These are phyloP conservation scores for Dendroctonus valens DNA, from an alignment of 1,140 invertebrate genomes.

Conservation along the genomic window DNA sequence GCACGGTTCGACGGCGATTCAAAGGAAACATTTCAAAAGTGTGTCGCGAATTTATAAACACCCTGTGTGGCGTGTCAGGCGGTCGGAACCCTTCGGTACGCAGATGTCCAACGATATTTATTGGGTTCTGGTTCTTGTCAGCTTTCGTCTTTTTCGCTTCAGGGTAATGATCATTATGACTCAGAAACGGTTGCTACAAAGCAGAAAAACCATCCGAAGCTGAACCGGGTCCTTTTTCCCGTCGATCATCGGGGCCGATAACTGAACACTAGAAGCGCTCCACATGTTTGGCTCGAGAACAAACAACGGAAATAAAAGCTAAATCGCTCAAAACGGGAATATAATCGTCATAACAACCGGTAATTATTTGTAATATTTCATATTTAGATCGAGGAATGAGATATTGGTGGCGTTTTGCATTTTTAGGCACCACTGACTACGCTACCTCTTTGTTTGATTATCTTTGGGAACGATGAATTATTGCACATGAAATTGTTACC, in stretches of 20 bases:
- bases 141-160: neutral
- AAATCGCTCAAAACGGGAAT: conserved; percentile 22
- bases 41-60: conserved; percentile 38
- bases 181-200: too few relatives aligned
- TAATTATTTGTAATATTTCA: conserved; percentile 34
- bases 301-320: conserved; percentile 29
- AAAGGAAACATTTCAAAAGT: conserved; percentile 32
- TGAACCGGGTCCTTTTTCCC: too few relatives aligned
- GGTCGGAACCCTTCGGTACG: conserved; percentile 5
- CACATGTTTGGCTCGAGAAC: conserved; percentile 27
- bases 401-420: conserved; percentile 21
- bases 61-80: conserved; percentile 9
- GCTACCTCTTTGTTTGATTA: conserved; percentile 27
- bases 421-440: conserved; percentile 29
- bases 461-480: conserved; percentile 18
- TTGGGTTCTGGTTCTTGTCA: neutral
- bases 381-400: conserved; percentile 19
- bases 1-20: conserved; percentile 18
- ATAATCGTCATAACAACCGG: conserved; percentile 26
- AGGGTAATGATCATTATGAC: too few relatives aligned
- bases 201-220: too few relatives aligned
- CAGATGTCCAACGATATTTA: conserved; percentile 5
- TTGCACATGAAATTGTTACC: conserved; percentile 18
- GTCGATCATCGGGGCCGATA: neutral
- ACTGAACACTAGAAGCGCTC: conserved; percentile 20